Evolutionary conservation across 2,888 invertebrate species (phyloP), one percentile per base, ranked within the genome.

Genomic region (Epinotia ramella): DNA sequence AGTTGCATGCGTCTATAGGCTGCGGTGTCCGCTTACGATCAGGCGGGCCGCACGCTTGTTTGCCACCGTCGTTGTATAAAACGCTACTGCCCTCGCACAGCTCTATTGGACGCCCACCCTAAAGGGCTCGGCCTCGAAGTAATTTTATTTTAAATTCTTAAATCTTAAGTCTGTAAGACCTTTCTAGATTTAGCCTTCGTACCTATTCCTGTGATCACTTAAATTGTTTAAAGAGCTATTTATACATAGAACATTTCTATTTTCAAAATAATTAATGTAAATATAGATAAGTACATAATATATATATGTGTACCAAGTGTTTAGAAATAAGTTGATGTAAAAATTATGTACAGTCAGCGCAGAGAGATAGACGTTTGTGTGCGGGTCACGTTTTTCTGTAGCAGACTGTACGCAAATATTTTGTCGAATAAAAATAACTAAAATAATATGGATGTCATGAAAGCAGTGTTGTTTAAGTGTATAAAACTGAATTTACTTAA

Each of bases 401-500:
- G 46, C 13, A 12, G 3, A 46, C 12, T 46, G 6, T 44, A 46
- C 46, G 13, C 46, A 46, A 13, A 53, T 53, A 53, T 53, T 16
- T 7, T 53, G 7, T 9, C 12, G 44, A 6, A 4, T 16, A n/a
- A 53, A 1, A 16, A 49, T 4, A 5, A 49, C 5, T 16, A 53
- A 53, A 5, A 53, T 16, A 5, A 49, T 49, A 49, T 49, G 1
- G 16, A 53, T 53, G 53, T n/a, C n/a, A n/a, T n/a, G n/a, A 49
- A 49, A 28, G 4, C 18, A 65, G 0, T 24, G 7, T 28, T 20
- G 13, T 63, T 33, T 16, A 63, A 57, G 49, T 69, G 57, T 67
- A 67, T 59, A 78, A 75, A 67, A 77, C 77, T 73, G 82, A 81
- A 81, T 81, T 81, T 81, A 81, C 69, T 80, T 79, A 79, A 80